Base-by-base conservation (phyloP, 2,113 vertebrate genomes). In the Ondatra zibethicus region DNA sequence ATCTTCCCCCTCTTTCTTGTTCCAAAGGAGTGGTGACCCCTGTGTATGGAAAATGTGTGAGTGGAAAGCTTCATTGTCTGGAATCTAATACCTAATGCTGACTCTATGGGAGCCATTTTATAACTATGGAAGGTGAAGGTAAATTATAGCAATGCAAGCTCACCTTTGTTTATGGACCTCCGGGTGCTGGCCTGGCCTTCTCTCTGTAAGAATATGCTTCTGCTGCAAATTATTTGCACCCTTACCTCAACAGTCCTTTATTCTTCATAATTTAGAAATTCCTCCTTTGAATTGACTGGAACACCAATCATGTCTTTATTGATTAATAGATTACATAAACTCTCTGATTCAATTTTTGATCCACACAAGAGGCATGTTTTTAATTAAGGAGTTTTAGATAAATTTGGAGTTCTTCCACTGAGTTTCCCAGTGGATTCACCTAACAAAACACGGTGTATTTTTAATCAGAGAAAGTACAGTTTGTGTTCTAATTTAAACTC, bases 161-260 rank as follows among this genome's bases (percentile, higher is more conserved):
- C 55, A 45, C 47, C 93, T 73, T 75, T 81, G 4, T 89, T 88
- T 81, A 47, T 76, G 80, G 55, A 63, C 25, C 29, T 65, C 14
- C 13, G 86, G 39, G 50, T 77, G 87, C 39, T 87, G 27, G 45
- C 47, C 65, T 50, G 45, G 86, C 21, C 80, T 80, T 45, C 92
- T 92, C 47, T 84, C 50, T 73, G 31, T 27, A 90, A 55, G 45
- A 87, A 96, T 31, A 52, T 92, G 77, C 39, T 96, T 89, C 96
- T 89, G 61, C 12, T 72, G 89, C 25, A 14, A 75, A 84, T 33
- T 86, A 70, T 88, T 33, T 66, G 27, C 14, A 92, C 47, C 25
- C 73, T 80, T 19, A 66, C 76, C 78, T 92, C 17, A 91, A 39
- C 21, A 92, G 77, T 78, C 36, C 2, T 95, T 95, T 94, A 84